Evolutionary conservation across 37 sponge, comb jelly and placozoan genomes (phyloP), one percentile per base, ranked within the genome.

Genomic region (Dysidea cf. avara): DNA sequence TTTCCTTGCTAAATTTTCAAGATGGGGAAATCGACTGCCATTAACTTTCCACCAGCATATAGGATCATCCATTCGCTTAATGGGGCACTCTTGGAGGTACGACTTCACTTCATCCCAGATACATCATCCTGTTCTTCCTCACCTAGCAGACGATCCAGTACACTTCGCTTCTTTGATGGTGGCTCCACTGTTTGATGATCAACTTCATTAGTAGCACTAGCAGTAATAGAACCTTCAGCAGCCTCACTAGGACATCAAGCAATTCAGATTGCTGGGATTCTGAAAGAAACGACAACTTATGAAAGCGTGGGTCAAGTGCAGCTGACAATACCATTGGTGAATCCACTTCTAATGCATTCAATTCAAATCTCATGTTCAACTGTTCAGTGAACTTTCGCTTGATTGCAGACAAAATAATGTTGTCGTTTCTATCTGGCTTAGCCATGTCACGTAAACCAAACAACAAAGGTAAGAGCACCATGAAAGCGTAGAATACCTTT

Each of bases 221-320:
- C 9, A 43, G 46, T 43, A 43, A 5, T 28, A 56, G 13, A 56
- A 22, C 29, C 58, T 28, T 56, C 25, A 26, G 29, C 29, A 28
- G 25, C 58, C 29, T 22, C 29, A 56, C 58, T 28, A 56, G 58
- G 5, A 56, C 29, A 13, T 56, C 58, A 6, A 28, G 58, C 29
- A 56, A 22, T 56, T 56, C 29, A 56, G 7, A 28, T 7, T 26
- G 58, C 58, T 56, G 29, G 29, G 25, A 22, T 7, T 56, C 58
- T 7, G 14, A 13, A 56, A 56, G 58, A 56, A 56, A 56, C 7
- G 58, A 56, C 14, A 56, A 12, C 29, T 12, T 56, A 26, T 12
- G 58, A 26, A 56, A 56, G 14, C 58, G 58, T 56, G 58, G 58
- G 58, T 56, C 58, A 56, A 56, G 58, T 56, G 58, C 58, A 56